Evolutionary conservation across 2,797 vertebrate species (phyloP).

Genomic region (Dromococcyx pavoninus): DNA sequence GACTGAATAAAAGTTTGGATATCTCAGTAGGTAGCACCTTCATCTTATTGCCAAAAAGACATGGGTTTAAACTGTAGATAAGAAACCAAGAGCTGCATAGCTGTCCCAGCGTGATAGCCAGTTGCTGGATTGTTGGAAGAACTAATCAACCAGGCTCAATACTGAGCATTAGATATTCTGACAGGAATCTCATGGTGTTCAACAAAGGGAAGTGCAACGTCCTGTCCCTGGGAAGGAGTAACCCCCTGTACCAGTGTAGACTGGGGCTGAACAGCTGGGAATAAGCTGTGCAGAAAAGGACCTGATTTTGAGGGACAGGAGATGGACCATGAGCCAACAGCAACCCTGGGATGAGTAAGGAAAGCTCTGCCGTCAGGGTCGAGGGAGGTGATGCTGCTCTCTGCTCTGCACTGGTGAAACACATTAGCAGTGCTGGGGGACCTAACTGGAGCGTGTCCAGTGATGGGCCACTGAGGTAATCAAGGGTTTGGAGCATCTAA

Average conservation of each 20-base stretch:
- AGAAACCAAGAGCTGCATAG: background rate
- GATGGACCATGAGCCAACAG: background rate
- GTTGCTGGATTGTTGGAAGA: background rate
- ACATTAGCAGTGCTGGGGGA: background rate
- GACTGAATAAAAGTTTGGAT: background rate
- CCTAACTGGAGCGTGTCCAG: background rate
- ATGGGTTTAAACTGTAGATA: background rate
- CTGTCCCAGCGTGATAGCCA: background rate
- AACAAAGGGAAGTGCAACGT: background rate
- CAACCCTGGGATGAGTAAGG: background rate
- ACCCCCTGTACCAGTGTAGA: background rate
- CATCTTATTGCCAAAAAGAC: background rate
- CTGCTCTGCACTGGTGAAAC: background rate
- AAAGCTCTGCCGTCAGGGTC: accelerated
- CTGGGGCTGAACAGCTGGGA: background rate
- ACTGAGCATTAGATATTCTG: background rate
- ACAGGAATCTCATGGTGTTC: background rate
- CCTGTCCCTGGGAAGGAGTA: background rate
- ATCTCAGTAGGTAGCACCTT: background rate
- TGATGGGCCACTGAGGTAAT: too few relatives aligned
- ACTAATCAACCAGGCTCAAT: background rate
- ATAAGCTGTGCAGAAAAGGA: background rate
- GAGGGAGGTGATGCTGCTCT: background rate
- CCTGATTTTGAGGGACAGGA: too few relatives aligned
- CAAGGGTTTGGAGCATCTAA: background rate